Evolutionary conservation across 2,797 vertebrate genomes (phyloP), one percentile per base, ranked within the genome.

Genomic region (Pteronotus mesoamericanus): DNA sequence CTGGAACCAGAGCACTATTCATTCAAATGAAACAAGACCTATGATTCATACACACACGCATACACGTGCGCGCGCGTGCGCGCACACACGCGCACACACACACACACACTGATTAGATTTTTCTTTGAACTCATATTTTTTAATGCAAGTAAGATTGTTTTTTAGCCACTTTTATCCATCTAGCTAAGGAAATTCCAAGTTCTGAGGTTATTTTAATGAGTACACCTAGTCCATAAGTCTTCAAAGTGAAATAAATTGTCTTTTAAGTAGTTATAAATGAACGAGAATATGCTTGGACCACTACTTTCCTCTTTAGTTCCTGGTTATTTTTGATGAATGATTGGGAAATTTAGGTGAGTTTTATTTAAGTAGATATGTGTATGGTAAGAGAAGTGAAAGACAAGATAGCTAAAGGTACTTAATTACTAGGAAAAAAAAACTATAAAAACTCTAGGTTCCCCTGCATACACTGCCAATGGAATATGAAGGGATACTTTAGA

Each of bases 251-350:
- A 55, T 5, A 85, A 82, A 39, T 55, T 68, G 68, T 1, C 42
- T 89, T 94, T 74, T 57, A 86, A 95, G 78, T 78, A 19, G 29
- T 82, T 82, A 68, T 16, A 46, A 86, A 34, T 90, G 24, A 92
- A 79, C 61, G 88, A 78, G 59, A 96, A 55, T 82, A 37, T 84
- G 5, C 22, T 51, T 61, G 39, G 39, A 53, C 57, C 11, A 59
- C 77, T 83, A 32, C 14, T 72, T 92, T 64, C 29, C n/a, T 86
- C 21, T 32, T 57, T 57, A n/a, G 18, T 55, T 93, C 34, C 9
- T 83, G n/a, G 8, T 21, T 88, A 24, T 92, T 88, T 96, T n/a
- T 80, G 59, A 86, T 42, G 44, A 94, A 19, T 87, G 42, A 44
- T 53, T 61, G 55, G n/a, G 16, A 69, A 51, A 22, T 53, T 85